Conservation (phyloP, 2,113 vertebrate genomes). For the Quiscalus mexicanus region DNA sequence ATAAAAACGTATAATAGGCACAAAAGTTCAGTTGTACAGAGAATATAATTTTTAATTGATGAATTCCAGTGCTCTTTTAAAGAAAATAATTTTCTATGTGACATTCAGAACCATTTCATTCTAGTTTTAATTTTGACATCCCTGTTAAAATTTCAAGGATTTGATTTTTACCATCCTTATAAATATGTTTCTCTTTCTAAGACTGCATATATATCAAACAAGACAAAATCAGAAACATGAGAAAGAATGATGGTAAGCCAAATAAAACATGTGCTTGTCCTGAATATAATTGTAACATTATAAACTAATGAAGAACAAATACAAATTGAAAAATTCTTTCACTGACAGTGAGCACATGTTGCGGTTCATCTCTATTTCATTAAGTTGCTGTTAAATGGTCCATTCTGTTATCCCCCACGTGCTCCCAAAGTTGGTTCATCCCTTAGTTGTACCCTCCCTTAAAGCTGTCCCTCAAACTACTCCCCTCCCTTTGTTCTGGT, state of each 20-base stretch:
- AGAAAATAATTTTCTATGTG: neutral
- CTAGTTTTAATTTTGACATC: neutral
- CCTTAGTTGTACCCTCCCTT: neutral
- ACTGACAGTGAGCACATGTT: neutral
- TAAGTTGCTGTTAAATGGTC: neutral
- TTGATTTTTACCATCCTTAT: neutral
- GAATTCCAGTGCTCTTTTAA: neutral
- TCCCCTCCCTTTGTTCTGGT: neutral
- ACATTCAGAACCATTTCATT: neutral
- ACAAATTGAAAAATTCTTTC: slow-evolving; percentile 8
- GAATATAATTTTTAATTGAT: neutral
- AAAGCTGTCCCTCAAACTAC: neutral
- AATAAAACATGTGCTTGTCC: slow-evolving; percentile 32
- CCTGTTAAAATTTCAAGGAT: neutral
- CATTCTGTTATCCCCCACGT: neutral
- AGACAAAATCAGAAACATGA: slow-evolving; percentile 40
- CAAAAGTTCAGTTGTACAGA: neutral
- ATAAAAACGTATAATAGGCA: neutral
- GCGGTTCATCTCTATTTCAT: rapidly evolving
- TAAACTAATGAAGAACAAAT: slow-evolving; percentile 9
- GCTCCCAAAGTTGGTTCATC: neutral
- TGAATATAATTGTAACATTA: neutral
- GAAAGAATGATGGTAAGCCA: slow-evolving; percentile 31
- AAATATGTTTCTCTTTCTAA: slow-evolving; percentile 11
- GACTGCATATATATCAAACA: neutral